Percentiles rank a stretch among this genome's conserved stretches.
phyloP scores from a whole-genome alignment of 2,888 invertebrate genomes.

The Nasonia oneida region DNA sequence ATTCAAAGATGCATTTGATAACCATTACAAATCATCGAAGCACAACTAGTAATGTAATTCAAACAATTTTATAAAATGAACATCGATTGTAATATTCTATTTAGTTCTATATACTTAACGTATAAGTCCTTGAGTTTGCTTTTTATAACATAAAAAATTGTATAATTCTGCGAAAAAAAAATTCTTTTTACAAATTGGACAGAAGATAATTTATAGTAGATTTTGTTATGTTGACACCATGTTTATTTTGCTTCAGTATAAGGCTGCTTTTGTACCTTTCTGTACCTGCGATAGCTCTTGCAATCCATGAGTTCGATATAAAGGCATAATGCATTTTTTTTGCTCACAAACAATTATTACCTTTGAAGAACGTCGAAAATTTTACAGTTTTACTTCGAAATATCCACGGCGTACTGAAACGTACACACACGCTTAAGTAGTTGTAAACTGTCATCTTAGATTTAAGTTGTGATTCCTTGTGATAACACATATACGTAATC shows the following conservation, averaged over 20 bases:
- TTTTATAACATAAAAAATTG: not conserved
- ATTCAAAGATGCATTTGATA: conserved; percentile 25
- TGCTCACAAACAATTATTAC: not conserved
- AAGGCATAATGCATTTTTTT: not conserved
- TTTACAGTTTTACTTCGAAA: not conserved
- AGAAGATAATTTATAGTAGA: not conserved
- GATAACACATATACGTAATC: conserved; percentile 3
- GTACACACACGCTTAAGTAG: not conserved
- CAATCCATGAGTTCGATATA: conserved; percentile 34
- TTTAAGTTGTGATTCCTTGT: conserved; percentile 34
- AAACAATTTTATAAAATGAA: not conserved
- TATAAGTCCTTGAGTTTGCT: not conserved
- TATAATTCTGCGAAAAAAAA: not conserved
- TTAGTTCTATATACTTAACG: not conserved
- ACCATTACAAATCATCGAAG: not conserved
- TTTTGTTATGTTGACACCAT: not conserved
- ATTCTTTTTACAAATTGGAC: not conserved
- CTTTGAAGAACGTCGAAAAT: not conserved
- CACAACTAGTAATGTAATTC: not conserved
- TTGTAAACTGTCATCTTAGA: not conserved
- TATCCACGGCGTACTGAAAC: not conserved
- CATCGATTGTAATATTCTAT: conserved; percentile 3
- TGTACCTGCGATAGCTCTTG: conserved; percentile 41
- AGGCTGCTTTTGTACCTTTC: conserved; percentile 32
- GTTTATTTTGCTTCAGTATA: not conserved